Base-by-base conservation (phyloP, 2,113 vertebrate species). In the Microcebus murinus region DNA sequence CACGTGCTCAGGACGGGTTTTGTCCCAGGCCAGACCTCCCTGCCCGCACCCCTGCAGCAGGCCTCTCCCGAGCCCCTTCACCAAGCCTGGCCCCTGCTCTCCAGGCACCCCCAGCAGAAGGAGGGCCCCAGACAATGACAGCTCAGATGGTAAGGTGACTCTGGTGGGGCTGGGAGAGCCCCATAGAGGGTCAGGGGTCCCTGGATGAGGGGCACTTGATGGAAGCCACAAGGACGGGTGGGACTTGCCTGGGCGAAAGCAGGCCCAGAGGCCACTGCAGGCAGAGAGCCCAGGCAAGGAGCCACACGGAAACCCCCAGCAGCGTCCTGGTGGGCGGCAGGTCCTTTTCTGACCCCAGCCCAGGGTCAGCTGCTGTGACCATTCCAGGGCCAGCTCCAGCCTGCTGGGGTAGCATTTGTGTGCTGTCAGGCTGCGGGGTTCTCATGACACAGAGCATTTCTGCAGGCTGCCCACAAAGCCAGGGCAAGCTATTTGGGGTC, bases 261-360 rank as follows among this genome's bases (percentile, higher is more conserved):
- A 6, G 31, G n/a, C n/a, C 4, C 10, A 23, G 74, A 25, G 70
- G 13, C 39, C 15, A 1, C 9, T 31, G 74, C 31, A 48, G 17
- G 55, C 12, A 6, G 27, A 39, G 4, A n/a, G 17, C 21, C 9
- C 6, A 55, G 36, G 29, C 59, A 18, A 67, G 36, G 34, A 57
- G 3, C 21, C 14, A 48, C 23, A 18, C 0, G 3, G 79, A 76
- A 14, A 12, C 39, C 2, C 65, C 18, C 23, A 42, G 7, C n/a
- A 63, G 96, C 18, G 42, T 70, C 31, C 36, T 45, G 55, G 79
- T 9, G 21, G 73, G 52, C 14, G 13, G 48, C 11, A 82, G 67
- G 14, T 12, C 52, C 88, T 39, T 39, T 42, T 83, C 73, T 18
- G 50, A 87, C 31, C 73, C 45, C 3, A 29, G 42, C 36, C 29